Conservation (phyloP, 2,888 invertebrate species). For the Pseudococcus longispinus region DNA sequence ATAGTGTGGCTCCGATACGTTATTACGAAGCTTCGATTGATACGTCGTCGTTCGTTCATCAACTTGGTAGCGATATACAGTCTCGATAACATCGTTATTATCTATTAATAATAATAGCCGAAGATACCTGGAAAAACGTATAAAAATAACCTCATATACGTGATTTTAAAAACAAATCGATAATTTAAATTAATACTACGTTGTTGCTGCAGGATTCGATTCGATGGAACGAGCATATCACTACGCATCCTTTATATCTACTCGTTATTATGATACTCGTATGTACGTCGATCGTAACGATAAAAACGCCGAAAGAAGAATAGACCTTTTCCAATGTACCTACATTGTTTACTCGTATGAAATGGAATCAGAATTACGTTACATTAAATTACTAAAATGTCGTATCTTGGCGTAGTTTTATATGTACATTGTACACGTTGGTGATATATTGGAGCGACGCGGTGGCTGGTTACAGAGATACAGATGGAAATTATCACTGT, state of each 20-base stretch:
- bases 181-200: constrained; percentile 9
- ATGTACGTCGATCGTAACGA: too few species aligned
- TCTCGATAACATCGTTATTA: neutral
- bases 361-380: constrained; percentile 1
- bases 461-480: neutral
- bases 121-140: neutral
- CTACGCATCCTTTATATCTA: too few species aligned
- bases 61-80: neutral
- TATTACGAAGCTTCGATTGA: neutral
- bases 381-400: constrained; percentile 8
- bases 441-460: neutral
- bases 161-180: constrained; percentile 7
- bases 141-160: neutral
- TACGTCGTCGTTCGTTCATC: constrained; percentile 16
- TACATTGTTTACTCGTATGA: constrained; percentile 25
- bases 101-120: neutral
- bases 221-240: too few species aligned
- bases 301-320: neutral
- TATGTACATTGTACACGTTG: neutral
- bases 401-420: neutral
- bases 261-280: too few species aligned
- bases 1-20: neutral
- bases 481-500: constrained; percentile 32
- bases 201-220: neutral
- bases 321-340: neutral